Conservation (phyloP, 2,888 invertebrate species). For the Hipparchia semele region DNA sequence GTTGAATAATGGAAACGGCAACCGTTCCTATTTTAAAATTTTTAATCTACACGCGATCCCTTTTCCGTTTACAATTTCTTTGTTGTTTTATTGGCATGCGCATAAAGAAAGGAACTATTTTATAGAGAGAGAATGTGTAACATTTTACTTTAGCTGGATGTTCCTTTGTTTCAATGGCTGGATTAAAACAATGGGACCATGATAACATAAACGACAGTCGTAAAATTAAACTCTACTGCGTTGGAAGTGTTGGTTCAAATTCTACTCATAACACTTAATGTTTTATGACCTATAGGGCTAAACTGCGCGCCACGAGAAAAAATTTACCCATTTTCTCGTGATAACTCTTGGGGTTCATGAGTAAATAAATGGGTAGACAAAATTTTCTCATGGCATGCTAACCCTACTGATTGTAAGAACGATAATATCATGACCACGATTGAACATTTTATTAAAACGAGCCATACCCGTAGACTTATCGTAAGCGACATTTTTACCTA, state of each 20-base stretch:
- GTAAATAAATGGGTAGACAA: too few species aligned
- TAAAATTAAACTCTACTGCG: background rate
- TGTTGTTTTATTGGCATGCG: constrained; percentile 34
- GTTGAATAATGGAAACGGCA: constrained; percentile 21
- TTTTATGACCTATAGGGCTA: background rate
- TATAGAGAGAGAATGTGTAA: constrained; percentile 14
- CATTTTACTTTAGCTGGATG: constrained; percentile 10
- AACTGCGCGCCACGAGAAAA: too few species aligned
- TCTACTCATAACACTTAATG: too few species aligned
- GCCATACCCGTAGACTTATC: too few species aligned
- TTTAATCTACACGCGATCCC: constrained; percentile 35
- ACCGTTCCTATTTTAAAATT: constrained; percentile 23
- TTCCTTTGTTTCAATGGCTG: constrained; percentile 15
- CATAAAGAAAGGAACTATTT: constrained; percentile 22
- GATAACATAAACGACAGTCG: background rate
- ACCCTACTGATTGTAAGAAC: too few species aligned
- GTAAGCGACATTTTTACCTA: too few species aligned
- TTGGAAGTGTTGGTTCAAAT: background rate
- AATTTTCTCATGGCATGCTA: too few species aligned
- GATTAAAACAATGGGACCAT: constrained; percentile 6
- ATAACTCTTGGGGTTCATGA: too few species aligned
- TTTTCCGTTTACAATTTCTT: constrained; percentile 32
- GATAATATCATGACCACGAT: too few species aligned
- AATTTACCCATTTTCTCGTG: too few species aligned
- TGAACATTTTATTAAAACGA: too few species aligned